Evolutionary conservation across 2,888 invertebrate genomes (phyloP), one percentile per base, ranked within the genome.

Genomic region (Malthinus seriepunctatus): DNA sequence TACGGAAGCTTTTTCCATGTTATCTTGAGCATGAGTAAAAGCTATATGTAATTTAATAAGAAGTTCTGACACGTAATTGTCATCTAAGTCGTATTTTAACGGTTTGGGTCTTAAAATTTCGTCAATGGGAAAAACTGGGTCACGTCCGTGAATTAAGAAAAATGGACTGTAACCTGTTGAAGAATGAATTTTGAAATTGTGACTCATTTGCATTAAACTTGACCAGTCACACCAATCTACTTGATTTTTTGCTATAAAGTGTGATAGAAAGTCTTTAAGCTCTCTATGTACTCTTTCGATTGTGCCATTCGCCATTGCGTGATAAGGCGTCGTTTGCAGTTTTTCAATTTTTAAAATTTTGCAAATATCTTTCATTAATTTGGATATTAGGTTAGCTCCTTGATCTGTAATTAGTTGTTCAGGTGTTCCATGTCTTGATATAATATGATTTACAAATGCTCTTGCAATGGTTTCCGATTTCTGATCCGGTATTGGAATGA

Each of bases 231-330:
- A 72, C 71, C 71, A 74, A 45, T 71, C 64, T 9, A 39, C 14
- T 14, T 67, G 64, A 8, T 67, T 51, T 38, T 64, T 42, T 0
- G 48, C 15, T 1, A 73, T 63, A 45, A 67, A 71, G 44, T 72
- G 69, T 2, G 67, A 63, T 3, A 74, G 32, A 46, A 64, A 64
- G 15, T 69, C 66, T 46, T 66, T 71, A 0, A 75, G 42, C 1
- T 63, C 62, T 37, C 71, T 47, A 35, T 74, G 73, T 34, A 66
- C 59, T 35, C 73, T 34, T 51, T 75, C 74, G 0, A 74, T 56
- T 35, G 67, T 56, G 3, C 72, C 73, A 48, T 76, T 76, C 1
- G 66, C 51, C 10, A 63, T 56, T 5, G 75, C 71, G 31, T 70
- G 69, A 51, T 71, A 72, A 2, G 70, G 55, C 0, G 69, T 65